These are phyloP conservation scores for Mya arenaria DNA, from an alignment of 1,140 invertebrate species.

Conservation along the genomic window DNA sequence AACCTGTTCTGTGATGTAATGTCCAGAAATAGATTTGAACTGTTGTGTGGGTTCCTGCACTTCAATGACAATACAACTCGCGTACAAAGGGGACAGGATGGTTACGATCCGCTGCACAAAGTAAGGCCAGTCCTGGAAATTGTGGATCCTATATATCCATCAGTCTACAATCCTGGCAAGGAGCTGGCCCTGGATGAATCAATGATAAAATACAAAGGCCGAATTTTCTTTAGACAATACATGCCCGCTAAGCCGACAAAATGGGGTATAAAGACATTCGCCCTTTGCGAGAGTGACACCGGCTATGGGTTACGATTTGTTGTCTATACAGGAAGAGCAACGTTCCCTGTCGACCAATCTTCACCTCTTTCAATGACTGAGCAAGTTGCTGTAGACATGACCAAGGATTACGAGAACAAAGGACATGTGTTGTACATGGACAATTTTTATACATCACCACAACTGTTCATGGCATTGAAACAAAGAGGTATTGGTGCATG, in stretches of 20 bases:
- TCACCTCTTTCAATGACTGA: slow-evolving; percentile 14
- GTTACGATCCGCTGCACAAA: background rate
- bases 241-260: slow-evolving; percentile 14
- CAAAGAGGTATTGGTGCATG: slow-evolving; percentile 31
- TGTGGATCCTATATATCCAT: background rate
- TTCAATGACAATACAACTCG: slow-evolving; percentile 9
- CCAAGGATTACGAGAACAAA: background rate
- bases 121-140: background rate
- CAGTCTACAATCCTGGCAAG: background rate
- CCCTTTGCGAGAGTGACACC: background rate
- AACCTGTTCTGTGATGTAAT: no score
- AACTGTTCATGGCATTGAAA: slow-evolving; percentile 17
- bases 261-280: slow-evolving; percentile 32
- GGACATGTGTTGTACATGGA: slow-evolving; percentile 26
- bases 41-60: slow-evolving; percentile 4
- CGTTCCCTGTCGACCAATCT: background rate
- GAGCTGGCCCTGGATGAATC: slow-evolving; percentile 21
- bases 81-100: background rate
- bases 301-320: background rate
- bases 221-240: slow-evolving; percentile 24
- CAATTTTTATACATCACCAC: slow-evolving; percentile 28
- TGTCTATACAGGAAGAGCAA: slow-evolving; percentile 5
- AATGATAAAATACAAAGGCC: slow-evolving; percentile 20
- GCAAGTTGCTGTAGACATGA: background rate
- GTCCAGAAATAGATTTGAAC: no score